Evolutionary conservation across 2,888 invertebrate species (phyloP), one percentile per base, ranked within the genome.

Genomic region (Synanthedon myopaeformis): DNA sequence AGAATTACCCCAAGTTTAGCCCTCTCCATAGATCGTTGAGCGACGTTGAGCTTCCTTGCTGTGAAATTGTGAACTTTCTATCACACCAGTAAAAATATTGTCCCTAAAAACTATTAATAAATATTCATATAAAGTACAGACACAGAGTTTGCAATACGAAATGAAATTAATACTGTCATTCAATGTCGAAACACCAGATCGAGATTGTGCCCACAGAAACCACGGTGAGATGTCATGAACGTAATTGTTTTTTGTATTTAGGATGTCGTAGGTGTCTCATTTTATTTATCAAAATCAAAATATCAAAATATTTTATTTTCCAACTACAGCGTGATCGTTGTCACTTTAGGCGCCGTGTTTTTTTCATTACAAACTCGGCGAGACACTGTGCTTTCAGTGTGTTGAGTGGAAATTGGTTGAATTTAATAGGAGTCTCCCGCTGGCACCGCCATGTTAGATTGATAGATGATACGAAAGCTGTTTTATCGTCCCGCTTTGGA

Each of bases 371-470:
- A 10, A 23, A 49, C 55, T 49, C 55, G 14, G 28, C 28, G 54
- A n/a, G 14, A 51, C 54, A 45, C 53, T 13, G 58, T 64, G 64
- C 52, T 51, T 55, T 51, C 56, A 48, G 57, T 56, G 54, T 57
- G 51, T 42, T 41, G 53, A 49, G 56, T 65, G 65, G 69, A 63
- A 55, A 58, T 17, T 49, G 49, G 23, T 49, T 19, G 49, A 49
- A 74, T 79, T 80, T 77, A 79, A 81, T 77, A 78, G 73, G 58
- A 67, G 70, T 67, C 74, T 68, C 83, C 83, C 69, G 82, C 82
- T 80, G 82, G 61, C 59, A 58, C 62, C 61, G 64, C 70, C 71
- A 79, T 75, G 77, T 79, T 76, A 79, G 84, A 84, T 85, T 81
- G 80, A 84, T 83, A 77, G 79, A 72, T 72, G 84, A 84, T 84